These are phyloP conservation scores for Caenorhabditis sulstoni DNA, from an alignment of 2,888 invertebrate genomes.

Conservation along the genomic window DNA sequence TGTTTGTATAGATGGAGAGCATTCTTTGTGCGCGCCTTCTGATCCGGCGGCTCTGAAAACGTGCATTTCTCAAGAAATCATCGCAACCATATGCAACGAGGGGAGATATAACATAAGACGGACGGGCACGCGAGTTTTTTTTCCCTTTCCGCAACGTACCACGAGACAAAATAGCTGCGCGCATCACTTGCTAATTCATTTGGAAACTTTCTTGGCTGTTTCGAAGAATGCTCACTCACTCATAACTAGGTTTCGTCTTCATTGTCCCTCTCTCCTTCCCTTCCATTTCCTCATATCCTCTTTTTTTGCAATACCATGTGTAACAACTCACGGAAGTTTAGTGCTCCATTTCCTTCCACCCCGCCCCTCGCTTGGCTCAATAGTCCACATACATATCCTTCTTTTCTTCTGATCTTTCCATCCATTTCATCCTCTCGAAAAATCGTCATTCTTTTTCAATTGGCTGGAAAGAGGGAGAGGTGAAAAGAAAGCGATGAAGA, in stretches of 20 bases:
- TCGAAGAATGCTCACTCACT: slow-evolving; percentile 7
- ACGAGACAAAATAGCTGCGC: not conserved
- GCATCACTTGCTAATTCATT: slow-evolving; percentile 51
- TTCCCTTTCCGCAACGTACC: not conserved
- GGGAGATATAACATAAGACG: too few relatives aligned
- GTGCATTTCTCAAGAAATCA: slow-evolving; percentile 15
- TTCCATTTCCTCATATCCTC: not conserved
- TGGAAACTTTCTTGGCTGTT: not conserved
- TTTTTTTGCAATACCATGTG: not conserved
- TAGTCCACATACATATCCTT: not conserved
- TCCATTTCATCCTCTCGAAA: too few relatives aligned
- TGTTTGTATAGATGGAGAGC: not conserved
- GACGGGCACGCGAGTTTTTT: slow-evolving; percentile 6
- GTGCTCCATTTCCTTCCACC: not conserved
- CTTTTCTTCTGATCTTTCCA: slow-evolving; percentile 19
- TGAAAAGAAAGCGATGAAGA: slow-evolving; percentile 3
- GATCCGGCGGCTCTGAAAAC: not conserved
- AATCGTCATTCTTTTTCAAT: slow-evolving; percentile 29
- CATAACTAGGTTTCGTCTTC: not conserved
- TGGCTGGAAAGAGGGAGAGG: too few relatives aligned
- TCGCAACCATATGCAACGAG: not conserved
- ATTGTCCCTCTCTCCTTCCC: too few relatives aligned
- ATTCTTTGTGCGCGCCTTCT: slow-evolving; percentile 4
- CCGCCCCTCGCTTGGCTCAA: not conserved
- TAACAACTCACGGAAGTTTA: slow-evolving; percentile 1